These are phyloP conservation scores for Tylochromis polylepis DNA, from an alignment of 2,113 vertebrate species.

Conservation along the genomic window DNA sequence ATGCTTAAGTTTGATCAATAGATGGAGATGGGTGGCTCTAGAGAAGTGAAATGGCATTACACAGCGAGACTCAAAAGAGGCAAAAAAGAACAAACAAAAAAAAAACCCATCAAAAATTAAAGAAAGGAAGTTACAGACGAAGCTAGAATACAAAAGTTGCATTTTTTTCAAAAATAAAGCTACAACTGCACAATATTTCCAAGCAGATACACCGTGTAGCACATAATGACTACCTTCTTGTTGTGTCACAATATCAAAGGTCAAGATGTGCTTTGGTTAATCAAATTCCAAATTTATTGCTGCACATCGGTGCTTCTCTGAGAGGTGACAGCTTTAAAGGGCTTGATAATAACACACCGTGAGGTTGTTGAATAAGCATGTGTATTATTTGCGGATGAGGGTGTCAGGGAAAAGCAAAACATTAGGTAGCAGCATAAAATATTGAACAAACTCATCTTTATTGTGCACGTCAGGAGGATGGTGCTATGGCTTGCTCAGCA, in stretches of 20 bases:
- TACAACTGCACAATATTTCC: background rate
- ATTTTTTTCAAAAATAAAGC: background rate
- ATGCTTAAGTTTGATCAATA: constrained; percentile 20
- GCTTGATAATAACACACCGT: constrained; percentile 17
- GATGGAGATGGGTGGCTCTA: background rate
- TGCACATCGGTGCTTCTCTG: constrained; percentile 6
- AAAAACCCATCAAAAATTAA: background rate
- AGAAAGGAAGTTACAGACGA: background rate
- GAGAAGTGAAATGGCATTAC: background rate
- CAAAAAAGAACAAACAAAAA: background rate
- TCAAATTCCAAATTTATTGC: constrained; percentile 40
- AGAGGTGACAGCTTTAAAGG: constrained; percentile 28
- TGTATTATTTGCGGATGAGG: constrained; percentile 4
- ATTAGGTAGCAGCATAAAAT: background rate
- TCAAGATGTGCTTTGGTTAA: constrained; percentile 42
- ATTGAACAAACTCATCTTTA: constrained; percentile 27
- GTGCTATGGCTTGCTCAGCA: background rate
- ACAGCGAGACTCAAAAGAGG: background rate
- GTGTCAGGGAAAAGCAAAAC: background rate
- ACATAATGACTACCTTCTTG: background rate
- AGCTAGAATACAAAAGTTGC: background rate
- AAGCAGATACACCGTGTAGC: background rate
- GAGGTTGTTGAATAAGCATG: constrained; percentile 4
- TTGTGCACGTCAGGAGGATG: background rate
- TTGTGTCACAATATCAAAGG: constrained; percentile 14